Evolutionary conservation across 92 coral and sea anemone species (phyloP), one percentile per base, ranked within the genome.

Genomic region (Virgularia gustaviana): DNA sequence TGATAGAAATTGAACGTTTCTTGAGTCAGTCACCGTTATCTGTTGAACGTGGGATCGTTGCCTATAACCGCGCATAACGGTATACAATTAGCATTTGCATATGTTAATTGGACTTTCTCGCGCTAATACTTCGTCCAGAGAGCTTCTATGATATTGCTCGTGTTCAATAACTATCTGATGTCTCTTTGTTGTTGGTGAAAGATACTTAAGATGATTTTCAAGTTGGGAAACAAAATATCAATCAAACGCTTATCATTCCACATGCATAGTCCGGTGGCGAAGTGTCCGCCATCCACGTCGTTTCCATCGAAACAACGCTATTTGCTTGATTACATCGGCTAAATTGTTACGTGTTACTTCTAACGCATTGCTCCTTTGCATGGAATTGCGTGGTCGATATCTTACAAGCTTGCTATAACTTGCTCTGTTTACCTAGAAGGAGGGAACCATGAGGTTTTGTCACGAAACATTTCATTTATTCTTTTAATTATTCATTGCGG

Each of bases 21-120:
- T 22, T 3, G 58, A 2, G 30, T 52, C 22, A 12, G 13, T n/a
- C 75, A 22, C 75, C 75, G 75, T 68, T 68, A 68, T 49, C 75
- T 28, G 75, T 29, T n/a, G 34, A 51, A 68, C 10, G 22, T 36
- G 25, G 2, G 47, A 25, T n/a, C 24, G 37, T 31, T 54, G 33
- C 61, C 22, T 49, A 25, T 49, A 43, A 39, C 45, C 19, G 60
- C n/a, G 75, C 75, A 68, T 68, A 68, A 68, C 75, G 75, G 75
- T 68, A 31, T 49, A 68, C 36, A 49, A 7, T 27, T 8, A 68
- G 61, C 73, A 68, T 68, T 68, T 68, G 61, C 75, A 68, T 68
- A 68, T 68, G 75, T 68, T 68, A 68, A 68, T 68, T 68, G 47
- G 12, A 11, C 33, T 49, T 67, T 67, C 74, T 29, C 58, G 22